Evolutionary conservation across 1,140 invertebrate species (phyloP).

Genomic region (Sweltsa coloradensis): DNA sequence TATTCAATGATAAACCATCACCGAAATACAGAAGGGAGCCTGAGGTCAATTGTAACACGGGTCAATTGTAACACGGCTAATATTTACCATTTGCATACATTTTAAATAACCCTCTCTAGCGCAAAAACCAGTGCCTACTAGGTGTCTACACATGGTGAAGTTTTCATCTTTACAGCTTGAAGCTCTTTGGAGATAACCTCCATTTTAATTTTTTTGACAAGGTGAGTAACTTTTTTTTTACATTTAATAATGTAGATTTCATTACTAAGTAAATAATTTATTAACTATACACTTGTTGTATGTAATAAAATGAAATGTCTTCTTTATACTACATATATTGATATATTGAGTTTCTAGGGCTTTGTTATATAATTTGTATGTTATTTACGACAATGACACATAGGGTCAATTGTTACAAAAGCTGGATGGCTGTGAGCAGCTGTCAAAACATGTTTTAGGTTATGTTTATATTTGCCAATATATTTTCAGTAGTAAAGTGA

Average conservation of each 20-base stretch:
- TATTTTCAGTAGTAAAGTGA: too few species aligned
- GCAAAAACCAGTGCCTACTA: background rate
- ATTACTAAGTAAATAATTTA: background rate
- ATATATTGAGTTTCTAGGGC: background rate
- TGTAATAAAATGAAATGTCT: background rate
- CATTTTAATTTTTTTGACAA: background rate
- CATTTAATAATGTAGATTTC: background rate
- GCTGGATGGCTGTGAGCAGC: too few species aligned
- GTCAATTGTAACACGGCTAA: background rate
- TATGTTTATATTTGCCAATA: too few species aligned
- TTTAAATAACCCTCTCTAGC: background rate
- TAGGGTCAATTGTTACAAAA: constrained; percentile 1
- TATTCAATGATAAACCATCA: too few species aligned
- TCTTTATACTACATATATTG: background rate
- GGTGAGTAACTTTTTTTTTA: background rate
- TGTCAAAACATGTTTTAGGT: too few species aligned
- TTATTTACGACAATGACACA: background rate
- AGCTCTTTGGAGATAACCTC: too few species aligned
- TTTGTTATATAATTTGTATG: background rate
- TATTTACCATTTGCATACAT: background rate
- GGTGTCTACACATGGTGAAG: background rate
- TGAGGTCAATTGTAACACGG: background rate
- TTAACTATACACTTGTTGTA: background rate
- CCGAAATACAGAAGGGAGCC: too few species aligned
- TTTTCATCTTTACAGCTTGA: background rate